Evolutionary conservation across 2,888 invertebrate species (phyloP), one percentile per base, ranked within the genome.

Genomic region (Xanthia icteritia): DNA sequence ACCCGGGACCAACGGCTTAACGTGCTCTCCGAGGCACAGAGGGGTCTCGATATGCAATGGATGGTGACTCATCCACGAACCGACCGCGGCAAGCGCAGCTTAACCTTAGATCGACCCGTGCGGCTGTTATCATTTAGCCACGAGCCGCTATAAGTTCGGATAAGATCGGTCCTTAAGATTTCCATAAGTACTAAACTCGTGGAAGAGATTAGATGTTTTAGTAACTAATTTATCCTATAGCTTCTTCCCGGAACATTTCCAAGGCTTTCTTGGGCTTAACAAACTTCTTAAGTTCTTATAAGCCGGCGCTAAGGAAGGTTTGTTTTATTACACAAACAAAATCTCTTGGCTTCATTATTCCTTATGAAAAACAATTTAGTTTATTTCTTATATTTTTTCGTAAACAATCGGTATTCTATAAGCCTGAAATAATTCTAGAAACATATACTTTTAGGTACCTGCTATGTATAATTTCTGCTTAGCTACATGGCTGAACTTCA

Each of bases 271-370:
- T 13, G 20, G 20, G 31, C 31, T 78, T 56, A 79, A 79, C 63
- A 79, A 39, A 73, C 31, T 65, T 78, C 6, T 58, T 23, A 79
- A 79, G 65, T 23, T 27, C 64, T 65, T 58, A 36, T 27, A 78
- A 71, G 51, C 8, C 42, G 23, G 31, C 27, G 6, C 31, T 60
- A 51, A 36, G 42, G 64, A 45, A 65, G 15, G 60, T 60, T 71
- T 72, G 63, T 67, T 79, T 79, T 56, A 64, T 75, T 72, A 72
- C 54, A 56, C 2, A 48, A 58, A 79, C 65, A 60, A 54, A 65
- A 71, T 71, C 63, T 79, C 60, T 63, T 64, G n/a, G 42, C 39
- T 67, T 56, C 23, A 73, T 67, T 63, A 79, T 67, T 73, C 27
- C 67, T n/a, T 17, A 39, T 51, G 31, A 60, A 42, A 63, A 42